Base-by-base conservation (phyloP, 2,113 vertebrate species). In the Chunga burmeisteri region DNA sequence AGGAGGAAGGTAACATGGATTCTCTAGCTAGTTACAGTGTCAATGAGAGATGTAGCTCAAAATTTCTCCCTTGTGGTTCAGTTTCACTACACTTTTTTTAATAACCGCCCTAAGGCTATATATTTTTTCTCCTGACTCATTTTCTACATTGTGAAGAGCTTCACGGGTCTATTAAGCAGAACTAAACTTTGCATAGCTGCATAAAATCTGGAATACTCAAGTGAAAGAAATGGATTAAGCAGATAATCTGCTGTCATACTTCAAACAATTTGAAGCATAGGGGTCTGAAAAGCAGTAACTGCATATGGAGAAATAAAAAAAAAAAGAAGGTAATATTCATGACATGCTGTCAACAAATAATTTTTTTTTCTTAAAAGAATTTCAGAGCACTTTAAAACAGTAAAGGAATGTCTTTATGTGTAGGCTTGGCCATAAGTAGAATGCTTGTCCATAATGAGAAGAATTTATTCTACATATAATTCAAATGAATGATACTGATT, bases 211-310 rank as follows among this genome's bases (percentile, higher is more conserved):
- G 59, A 92, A 81, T 77, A 61, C 66, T 30, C 49, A 15, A 86
- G 47, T 82, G 75, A 82, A 63, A 71, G 88, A 46, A 92, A 67
- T 86, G 79, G 85, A 82, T 97, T 96, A 92, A 81, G 61, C 59
- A 86, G 91, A 94, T 96, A 79, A 86, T 90, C 50, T 94, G 66
- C 52, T 68, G 49, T 90, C 77, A 70, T 21, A 70, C 70, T 85
- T 95, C 61, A 81, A 87, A 63, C 22, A 26, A 27, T 32, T 62
- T 63, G 58, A 92, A 82, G 70, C 27, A 36, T 7, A 53, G 10
- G 4, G 21, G 6, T 86, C 92, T 85, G 36, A 82, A 86, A 52
- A 91, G 10, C 2, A 5, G 8, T 58, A 30, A 52, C 56, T 86
- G 84, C 56, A 34, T 56, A 38, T n/a, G 10, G 42, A 78, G 16